Evolutionary conservation across 2,797 vertebrate species (phyloP).

Genomic region (Octomys mimax): DNA sequence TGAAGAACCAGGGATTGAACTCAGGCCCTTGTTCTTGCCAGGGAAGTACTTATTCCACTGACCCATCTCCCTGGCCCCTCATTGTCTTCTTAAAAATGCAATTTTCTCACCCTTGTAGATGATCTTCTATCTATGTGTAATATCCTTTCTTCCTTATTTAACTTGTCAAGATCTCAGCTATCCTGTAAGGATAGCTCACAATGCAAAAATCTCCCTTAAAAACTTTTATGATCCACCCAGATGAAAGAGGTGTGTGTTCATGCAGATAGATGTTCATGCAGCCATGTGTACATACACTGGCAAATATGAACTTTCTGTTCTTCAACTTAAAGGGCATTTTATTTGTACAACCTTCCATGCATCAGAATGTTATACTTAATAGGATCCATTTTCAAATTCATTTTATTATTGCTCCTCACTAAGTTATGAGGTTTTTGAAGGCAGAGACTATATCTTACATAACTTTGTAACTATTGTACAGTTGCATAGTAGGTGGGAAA

Average conservation of each 20-base stretch:
- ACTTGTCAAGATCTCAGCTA: background rate
- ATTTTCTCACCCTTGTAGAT: background rate
- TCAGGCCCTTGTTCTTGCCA: no score
- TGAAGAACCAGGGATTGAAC: no score
- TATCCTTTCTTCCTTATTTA: background rate
- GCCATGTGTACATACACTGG: background rate
- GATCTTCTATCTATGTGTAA: background rate
- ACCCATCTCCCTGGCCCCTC: background rate
- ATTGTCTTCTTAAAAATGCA: background rate
- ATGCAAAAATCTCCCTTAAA: constrained; percentile 43
- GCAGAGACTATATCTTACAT: background rate
- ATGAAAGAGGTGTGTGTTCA: background rate
- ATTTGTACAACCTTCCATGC: background rate
- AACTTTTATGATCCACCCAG: background rate
- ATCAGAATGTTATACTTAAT: background rate
- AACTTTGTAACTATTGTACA: background rate
- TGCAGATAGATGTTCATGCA: background rate
- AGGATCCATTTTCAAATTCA: background rate
- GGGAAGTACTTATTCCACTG: no score
- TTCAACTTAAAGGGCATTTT: background rate
- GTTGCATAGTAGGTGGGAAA: background rate
- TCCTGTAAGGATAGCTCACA: constrained; percentile 4
- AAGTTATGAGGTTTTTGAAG: background rate
- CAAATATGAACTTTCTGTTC: background rate
- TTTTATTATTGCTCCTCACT: background rate